Evolutionary conservation across 2,888 invertebrate species (phyloP).

Genomic region (Drosophila neutralis): DNA sequence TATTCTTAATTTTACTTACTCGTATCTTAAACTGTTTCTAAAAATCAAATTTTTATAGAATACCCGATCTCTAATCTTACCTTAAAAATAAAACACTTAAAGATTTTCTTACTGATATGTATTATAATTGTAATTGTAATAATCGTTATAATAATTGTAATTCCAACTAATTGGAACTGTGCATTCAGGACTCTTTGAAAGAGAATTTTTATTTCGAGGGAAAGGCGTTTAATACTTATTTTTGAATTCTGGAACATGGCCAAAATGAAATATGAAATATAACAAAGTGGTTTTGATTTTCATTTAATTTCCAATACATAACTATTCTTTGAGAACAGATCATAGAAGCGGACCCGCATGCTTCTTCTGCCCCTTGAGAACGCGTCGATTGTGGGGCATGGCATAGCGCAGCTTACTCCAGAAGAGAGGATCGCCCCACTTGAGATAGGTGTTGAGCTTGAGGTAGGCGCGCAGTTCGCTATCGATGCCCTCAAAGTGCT

Average conservation of each 20-base stretch:
- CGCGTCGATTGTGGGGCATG: slow-evolving; percentile 86
- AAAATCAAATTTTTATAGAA: neutral
- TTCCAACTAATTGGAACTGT: neutral
- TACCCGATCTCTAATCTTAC: neutral
- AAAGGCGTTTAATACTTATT: no score
- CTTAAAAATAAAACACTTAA: neutral
- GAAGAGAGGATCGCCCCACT: slow-evolving; percentile 92
- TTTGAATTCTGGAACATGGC: neutral
- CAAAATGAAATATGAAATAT: neutral
- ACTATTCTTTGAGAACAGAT: neutral
- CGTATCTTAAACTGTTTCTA: neutral
- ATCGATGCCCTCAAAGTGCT: slow-evolving; percentile 87
- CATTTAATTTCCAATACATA: neutral
- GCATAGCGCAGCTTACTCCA: slow-evolving; percentile 91
- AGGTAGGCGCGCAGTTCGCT: slow-evolving; percentile 89
- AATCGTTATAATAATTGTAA: neutral
- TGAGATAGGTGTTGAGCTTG: slow-evolving; percentile 90
- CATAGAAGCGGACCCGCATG: slow-evolving; percentile 62
- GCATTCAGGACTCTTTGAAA: neutral
- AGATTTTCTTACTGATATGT: neutral
- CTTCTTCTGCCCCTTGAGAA: slow-evolving; percentile 76
- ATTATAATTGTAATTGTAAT: neutral
- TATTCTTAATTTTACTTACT: neutral
- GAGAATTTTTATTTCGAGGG: neutral
- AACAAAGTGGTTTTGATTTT: neutral